A percentile compares a stretch with the other conserved stretches of the same genome.
Conservation (phyloP, 2,888 invertebrate species). For the Bibio marci region DNA sequence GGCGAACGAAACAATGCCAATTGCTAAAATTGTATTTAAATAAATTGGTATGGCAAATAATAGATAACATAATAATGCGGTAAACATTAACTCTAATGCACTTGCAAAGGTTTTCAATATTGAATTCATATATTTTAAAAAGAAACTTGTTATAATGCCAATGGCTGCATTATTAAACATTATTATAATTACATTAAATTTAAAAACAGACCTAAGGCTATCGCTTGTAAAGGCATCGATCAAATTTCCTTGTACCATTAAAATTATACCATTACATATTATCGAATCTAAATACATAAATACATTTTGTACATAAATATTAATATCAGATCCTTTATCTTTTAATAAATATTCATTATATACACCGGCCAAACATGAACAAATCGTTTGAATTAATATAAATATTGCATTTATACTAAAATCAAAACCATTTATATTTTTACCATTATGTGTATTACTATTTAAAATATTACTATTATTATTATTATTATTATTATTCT, state of each 20-base stretch:
- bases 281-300: conserved; percentile 94
- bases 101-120: conserved; percentile 92
- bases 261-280: conserved; percentile 64
- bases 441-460: conserved; percentile 8
- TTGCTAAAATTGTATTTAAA: conserved; percentile 62
- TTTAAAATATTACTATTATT: conserved; percentile 7
- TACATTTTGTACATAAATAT: conserved; percentile 84
- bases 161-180: conserved; percentile 79
- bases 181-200: conserved; percentile 58
- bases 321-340: conserved; percentile 63
- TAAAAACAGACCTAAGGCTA: conserved; percentile 37
- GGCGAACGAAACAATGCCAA: conserved; percentile 64
- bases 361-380: conserved; percentile 87
- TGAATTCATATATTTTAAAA: conserved; percentile 81
- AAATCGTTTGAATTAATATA: conserved; percentile 63
- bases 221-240: conserved; percentile 38
- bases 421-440: conserved; percentile 28
- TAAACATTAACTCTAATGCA: conserved; percentile 78
- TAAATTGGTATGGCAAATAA: conserved; percentile 75
- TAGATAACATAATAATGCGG: conserved; percentile 72
- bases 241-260: conserved; percentile 48
- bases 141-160: conserved; percentile 87
- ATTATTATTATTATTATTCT: too few relatives aligned
- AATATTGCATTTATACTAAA: conserved; percentile 43
- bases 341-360: conserved; percentile 91